Evolutionary conservation across 2,113 vertebrate species (phyloP).

Genomic region (Psammodynastes pulverulentus): DNA sequence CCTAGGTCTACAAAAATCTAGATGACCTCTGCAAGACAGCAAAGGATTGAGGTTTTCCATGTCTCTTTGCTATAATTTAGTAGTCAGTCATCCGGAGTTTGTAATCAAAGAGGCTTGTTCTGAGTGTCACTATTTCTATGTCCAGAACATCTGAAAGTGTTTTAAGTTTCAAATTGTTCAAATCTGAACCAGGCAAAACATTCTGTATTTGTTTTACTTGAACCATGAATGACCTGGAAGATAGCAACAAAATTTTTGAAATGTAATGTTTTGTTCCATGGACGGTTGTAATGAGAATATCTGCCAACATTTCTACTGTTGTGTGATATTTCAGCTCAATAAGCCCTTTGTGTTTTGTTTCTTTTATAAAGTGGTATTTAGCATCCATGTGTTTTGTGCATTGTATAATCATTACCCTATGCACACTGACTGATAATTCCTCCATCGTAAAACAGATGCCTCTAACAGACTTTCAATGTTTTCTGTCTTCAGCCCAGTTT

Average conservation of each 20-base stretch:
- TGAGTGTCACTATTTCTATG: not conserved
- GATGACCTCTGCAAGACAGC: not conserved
- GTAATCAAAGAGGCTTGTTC: not conserved
- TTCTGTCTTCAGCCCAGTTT: not conserved
- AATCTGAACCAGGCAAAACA: not conserved
- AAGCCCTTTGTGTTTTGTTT: not conserved
- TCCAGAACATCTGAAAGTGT: not conserved
- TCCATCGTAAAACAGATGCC: not conserved
- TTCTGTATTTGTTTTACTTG: not conserved
- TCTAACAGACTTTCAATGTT: not conserved
- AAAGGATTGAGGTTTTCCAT: not conserved
- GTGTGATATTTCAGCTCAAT: not conserved
- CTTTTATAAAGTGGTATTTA: not conserved
- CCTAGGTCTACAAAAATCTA: not conserved
- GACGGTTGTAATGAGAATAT: not conserved
- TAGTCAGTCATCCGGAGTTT: not conserved
- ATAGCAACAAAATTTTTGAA: not conserved
- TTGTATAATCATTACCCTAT: not conserved
- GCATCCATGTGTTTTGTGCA: not conserved
- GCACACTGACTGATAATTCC: not conserved
- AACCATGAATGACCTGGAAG: not conserved
- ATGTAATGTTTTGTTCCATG: not conserved
- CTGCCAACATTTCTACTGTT: not conserved
- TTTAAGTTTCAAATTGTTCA: not conserved
- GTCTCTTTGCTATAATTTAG: not conserved